Conservation (phyloP, 2,797 vertebrate species). For the Micrastur ruficollis region DNA sequence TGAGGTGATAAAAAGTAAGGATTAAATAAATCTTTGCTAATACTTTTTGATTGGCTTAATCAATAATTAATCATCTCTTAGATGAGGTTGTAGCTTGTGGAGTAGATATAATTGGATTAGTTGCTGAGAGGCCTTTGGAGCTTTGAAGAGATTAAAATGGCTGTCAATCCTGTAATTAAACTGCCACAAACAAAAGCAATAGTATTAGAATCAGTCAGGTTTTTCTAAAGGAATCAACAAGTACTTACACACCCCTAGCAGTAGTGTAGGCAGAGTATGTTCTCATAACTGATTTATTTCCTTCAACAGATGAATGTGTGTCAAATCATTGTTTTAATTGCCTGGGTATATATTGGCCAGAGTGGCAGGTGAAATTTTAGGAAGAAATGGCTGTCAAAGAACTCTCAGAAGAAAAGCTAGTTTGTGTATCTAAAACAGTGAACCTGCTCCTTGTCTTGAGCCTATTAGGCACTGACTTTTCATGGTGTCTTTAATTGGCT, state of each 20-base stretch:
- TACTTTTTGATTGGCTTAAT: conserved; percentile 86
- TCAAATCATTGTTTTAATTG: background rate
- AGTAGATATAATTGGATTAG: conserved; percentile 99
- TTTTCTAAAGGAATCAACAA: conserved; percentile 56
- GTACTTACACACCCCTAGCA: conserved; percentile 69
- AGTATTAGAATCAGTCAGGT: conserved; percentile 49
- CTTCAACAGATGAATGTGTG: conserved; percentile 1
- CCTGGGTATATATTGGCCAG: background rate
- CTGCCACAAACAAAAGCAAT: conserved; percentile 79
- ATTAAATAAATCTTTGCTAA: conserved; percentile 78
- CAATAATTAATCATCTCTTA: conserved; percentile 86
- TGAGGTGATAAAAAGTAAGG: conserved; percentile 67
- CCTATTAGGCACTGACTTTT: conserved; percentile 72
- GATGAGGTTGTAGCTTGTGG: conserved; percentile 82
- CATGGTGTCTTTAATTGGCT: conserved; percentile 74
- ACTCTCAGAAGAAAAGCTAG: conserved; percentile 7
- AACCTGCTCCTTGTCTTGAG: conserved; percentile 67
- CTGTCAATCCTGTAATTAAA: conserved; percentile 98
- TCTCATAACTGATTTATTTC: conserved; percentile 51
- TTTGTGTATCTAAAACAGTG: conserved; percentile 49
- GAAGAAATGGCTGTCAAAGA: conserved; percentile 4
- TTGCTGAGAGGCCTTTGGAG: conserved; percentile 81
- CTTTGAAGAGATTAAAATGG: conserved; percentile 98
- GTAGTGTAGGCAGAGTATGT: conserved; percentile 52
- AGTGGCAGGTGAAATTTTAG: conserved; percentile 41